Evolutionary conservation across 1,140 invertebrate genomes (phyloP).

Genomic region (Triops cancriformis): DNA sequence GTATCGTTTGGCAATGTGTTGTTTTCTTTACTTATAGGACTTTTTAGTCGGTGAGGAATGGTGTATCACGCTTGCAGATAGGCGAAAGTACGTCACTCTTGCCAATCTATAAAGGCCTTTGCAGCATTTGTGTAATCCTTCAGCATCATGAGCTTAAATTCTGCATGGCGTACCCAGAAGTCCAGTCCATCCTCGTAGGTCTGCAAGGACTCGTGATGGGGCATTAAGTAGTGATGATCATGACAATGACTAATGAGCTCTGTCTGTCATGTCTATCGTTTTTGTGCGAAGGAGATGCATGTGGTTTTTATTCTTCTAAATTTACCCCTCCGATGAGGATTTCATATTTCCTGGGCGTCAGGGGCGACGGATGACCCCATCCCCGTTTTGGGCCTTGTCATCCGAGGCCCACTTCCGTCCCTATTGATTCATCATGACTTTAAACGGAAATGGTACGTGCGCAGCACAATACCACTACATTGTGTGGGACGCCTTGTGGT

Average conservation of each 20-base stretch:
- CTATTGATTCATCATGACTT: background rate
- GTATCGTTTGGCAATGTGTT: no score
- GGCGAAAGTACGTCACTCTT: no score
- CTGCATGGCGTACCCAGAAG: no score
- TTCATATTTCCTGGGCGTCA: background rate
- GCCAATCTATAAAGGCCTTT: no score
- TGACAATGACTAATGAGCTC: background rate
- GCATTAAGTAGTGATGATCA: constrained; percentile 1
- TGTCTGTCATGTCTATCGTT: background rate
- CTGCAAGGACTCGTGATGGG: background rate
- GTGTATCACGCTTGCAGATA: no score
- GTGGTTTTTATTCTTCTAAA: background rate
- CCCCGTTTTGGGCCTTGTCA: background rate
- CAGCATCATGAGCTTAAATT: no score
- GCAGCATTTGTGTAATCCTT: no score
- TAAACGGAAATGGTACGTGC: constrained; percentile 9
- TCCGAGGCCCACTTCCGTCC: background rate
- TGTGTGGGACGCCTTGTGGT: background rate
- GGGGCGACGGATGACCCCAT: background rate
- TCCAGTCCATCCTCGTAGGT: background rate
- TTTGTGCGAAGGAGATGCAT: background rate
- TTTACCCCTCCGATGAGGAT: background rate
- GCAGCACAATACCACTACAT: background rate
- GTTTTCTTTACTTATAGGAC: no score
- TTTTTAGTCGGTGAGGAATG: no score